Evolutionary conservation across 2,888 invertebrate species (phyloP), one percentile per base, ranked within the genome.

Genomic region (Dicycla oo): DNA sequence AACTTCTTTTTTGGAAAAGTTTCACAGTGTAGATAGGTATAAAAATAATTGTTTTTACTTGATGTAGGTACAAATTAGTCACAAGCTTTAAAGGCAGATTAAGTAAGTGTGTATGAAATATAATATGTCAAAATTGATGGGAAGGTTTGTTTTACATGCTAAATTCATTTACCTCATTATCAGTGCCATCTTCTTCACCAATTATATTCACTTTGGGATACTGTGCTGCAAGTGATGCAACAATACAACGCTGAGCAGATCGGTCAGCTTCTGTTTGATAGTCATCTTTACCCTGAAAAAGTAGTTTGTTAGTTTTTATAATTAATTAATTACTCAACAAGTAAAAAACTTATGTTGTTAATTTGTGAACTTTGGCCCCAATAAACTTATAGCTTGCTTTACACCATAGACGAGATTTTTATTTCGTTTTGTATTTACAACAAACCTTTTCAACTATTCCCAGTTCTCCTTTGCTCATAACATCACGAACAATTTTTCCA

Each of bases 221-320:
- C 87, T 98, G 97, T 75, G 97, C 97, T 49, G 97, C 96, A 7
- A 99, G 96, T 2, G 99, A 99, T 38, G 98, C 98, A 75, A 99
- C 97, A 75, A 99, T 99, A 91, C 99, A 99, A 81, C 97, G 97
- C 93, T 99, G 99, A 0, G 99, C 99, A 43, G 98, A 98, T 82
- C 99, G 97, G 92, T 99, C 99, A 10, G 99, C 99, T 96, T 99
- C 99, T 7, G 99, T 99, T 96, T 99, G 99, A 57, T 98, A 97
- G 94, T 99, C 99, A 96, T 99, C 98, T 90, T 97, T 97, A 30
- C 98, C 99, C 97, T 98, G 88, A 20, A 88, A 87, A 26, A 69
- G 26, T 49, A 51, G 49, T 68, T 49, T 65, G n/a, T n/a, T 40
- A 26, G 13, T 38, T 34, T 43, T 18, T 13, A 57, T 43, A 20